phyloP scores from a whole-genome alignment of 2,797 vertebrate genomes.

The Fundulus diaphanus region DNA sequence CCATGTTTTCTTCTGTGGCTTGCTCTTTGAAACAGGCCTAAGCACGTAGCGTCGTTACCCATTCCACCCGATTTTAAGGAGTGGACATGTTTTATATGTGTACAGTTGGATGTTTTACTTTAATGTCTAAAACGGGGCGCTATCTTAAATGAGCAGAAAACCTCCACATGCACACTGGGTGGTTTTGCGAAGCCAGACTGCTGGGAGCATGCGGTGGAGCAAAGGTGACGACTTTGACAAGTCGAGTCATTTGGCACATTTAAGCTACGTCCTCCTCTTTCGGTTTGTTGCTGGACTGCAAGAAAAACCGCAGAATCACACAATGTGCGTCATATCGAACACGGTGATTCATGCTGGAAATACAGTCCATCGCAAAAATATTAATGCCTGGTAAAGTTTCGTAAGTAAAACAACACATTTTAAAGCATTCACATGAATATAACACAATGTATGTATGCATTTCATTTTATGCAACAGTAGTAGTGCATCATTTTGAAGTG shows the following conservation, averaged over 20 bases:
- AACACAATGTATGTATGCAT: too few relatives aligned
- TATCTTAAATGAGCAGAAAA: slow-evolving; percentile 15
- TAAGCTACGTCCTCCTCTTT: slow-evolving; percentile 29
- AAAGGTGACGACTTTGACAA: slow-evolving; percentile 64
- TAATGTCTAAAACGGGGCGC: slow-evolving; percentile 1
- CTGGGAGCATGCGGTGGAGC: slow-evolving; percentile 53
- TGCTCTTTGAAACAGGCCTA: slow-evolving; percentile 60
- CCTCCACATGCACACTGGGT: slow-evolving; percentile 38
- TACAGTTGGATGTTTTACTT: slow-evolving; percentile 58
- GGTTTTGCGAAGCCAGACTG: slow-evolving; percentile 60
- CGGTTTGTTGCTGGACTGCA: slow-evolving; percentile 56
- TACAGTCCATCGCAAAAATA: background rate
- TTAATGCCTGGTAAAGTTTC: background rate
- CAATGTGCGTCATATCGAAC: slow-evolving; percentile 36
- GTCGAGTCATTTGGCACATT: slow-evolving; percentile 71
- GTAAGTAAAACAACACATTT: background rate
- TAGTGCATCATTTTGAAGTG: too few relatives aligned
- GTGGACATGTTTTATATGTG: slow-evolving; percentile 11
- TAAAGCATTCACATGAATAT: too few relatives aligned
- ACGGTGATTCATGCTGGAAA: slow-evolving; percentile 15
- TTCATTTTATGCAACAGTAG: background rate
- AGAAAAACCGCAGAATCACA: slow-evolving; percentile 61
- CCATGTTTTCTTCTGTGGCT: slow-evolving; percentile 65
- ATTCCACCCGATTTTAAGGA: slow-evolving; percentile 24
- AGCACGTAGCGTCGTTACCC: slow-evolving; percentile 63